These are phyloP conservation scores for Troides helena DNA, from an alignment of 2,888 invertebrate species.

Conservation along the genomic window DNA sequence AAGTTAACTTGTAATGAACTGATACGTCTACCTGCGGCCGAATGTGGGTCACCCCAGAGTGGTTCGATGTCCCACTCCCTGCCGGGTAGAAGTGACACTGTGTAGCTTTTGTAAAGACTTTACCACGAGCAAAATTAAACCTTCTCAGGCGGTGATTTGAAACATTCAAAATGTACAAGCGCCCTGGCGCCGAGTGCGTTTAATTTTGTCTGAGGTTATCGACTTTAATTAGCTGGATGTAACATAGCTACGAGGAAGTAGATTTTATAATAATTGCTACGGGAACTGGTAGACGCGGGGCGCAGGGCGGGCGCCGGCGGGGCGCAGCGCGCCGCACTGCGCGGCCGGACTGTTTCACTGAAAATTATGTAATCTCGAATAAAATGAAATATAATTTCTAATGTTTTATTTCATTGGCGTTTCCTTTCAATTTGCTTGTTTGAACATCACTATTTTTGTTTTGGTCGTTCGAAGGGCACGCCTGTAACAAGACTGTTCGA, in stretches of 20 bases:
- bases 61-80: too few relatives aligned
- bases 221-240: conserved; percentile 31
- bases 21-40: too few relatives aligned
- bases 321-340: not conserved
- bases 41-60: too few relatives aligned
- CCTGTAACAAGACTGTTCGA: too few relatives aligned
- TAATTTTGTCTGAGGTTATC: conserved; percentile 18
- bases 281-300: not conserved
- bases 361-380: conserved; percentile 65
- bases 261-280: conserved; percentile 40
- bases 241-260: conserved; percentile 35
- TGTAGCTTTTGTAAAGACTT: not conserved
- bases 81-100: too few relatives aligned
- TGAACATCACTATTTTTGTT: too few relatives aligned
- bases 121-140: conserved; percentile 14
- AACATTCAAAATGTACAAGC: too few relatives aligned
- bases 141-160: not conserved
- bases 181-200: too few relatives aligned
- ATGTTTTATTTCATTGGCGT: conserved; percentile 50
- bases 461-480: too few relatives aligned
- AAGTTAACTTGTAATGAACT: too few relatives aligned
- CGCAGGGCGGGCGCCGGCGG: not conserved
- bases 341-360: conserved; percentile 42
- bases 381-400: conserved; percentile 63
- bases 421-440: not conserved